A percentile compares a stretch with the other conserved stretches of the same genome.
These are phyloP conservation scores for Xylocampa areola DNA, from an alignment of 2,888 invertebrate species.

Conservation along the genomic window DNA sequence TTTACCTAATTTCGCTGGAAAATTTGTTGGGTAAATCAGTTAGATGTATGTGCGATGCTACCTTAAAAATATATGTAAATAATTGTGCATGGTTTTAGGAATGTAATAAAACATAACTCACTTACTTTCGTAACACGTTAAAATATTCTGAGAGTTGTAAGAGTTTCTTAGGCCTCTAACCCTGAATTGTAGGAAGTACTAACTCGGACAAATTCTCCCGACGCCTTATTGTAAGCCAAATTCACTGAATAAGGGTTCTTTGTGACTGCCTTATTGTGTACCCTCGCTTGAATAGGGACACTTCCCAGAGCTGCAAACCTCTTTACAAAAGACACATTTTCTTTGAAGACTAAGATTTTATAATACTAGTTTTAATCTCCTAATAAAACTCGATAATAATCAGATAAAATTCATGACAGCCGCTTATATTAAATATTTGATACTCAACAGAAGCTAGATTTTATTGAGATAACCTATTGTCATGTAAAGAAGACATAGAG, in stretches of 20 bases:
- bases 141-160: slow-evolving; percentile 43
- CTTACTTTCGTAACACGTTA: slow-evolving; percentile 21
- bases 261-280: slow-evolving; percentile 71
- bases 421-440: slow-evolving; percentile 50
- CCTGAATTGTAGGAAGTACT: slow-evolving; percentile 40
- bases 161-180: slow-evolving; percentile 53
- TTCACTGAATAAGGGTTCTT: slow-evolving; percentile 73
- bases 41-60: too few species aligned
- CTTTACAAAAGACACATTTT: slow-evolving; percentile 63
- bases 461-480: slow-evolving; percentile 58
- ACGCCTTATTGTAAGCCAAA: slow-evolving; percentile 63
- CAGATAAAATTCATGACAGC: slow-evolving; percentile 42
- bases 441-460: slow-evolving; percentile 35
- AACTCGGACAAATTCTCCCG: slow-evolving; percentile 37
- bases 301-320: slow-evolving; percentile 58
- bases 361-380: slow-evolving; percentile 42
- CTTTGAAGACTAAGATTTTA: slow-evolving; percentile 62
- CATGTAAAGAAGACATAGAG: slow-evolving; percentile 57
- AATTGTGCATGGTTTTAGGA: slow-evolving; percentile 19
- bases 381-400: slow-evolving; percentile 22
- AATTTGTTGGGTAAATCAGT: slow-evolving; percentile 29
- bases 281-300: slow-evolving; percentile 64
- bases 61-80: slow-evolving; percentile 19
- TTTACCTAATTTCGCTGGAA: slow-evolving; percentile 44
- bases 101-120: slow-evolving; percentile 8